Evolutionary conservation across 2,888 invertebrate genomes (phyloP), one percentile per base, ranked within the genome.

Genomic region (Caenorhabditis becei): DNA sequence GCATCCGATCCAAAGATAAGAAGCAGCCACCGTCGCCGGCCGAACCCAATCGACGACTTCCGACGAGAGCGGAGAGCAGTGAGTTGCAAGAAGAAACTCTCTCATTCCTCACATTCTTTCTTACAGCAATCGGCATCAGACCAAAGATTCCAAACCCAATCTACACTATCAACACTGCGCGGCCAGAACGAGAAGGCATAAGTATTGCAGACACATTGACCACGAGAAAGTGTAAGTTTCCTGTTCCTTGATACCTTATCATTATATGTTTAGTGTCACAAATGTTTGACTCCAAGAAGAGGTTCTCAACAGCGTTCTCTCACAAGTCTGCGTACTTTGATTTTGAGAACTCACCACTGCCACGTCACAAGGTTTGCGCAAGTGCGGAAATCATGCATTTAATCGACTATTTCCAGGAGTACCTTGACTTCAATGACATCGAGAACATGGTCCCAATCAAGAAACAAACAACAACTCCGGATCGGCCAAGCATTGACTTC

Each of bases 91-190:
- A 4, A 32, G 10, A 7, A 32, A 32, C 32, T 32, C 4, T 14
- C 1, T 26, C 14, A 59, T 18, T 11, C 3, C 10, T 59, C 11
- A 58, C 1, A 11, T 35, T 1, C 18, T 37, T 5, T 56, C 20
- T 41, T 75, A 20, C 49, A 77, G 80, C 77, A 5, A 77, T 79
- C 65, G 84, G 84, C 23, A 70, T 85, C 41, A 75, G 83, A 51
- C 84, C 84, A 1, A 83, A 85, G 54, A 83, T 85, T 41, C 79
- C 83, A 2, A 81, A 80, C n/a, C 84, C 84, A 26, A 85, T 85
- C 23, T 85, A 81, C 59, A 85, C 83, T 18, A 83, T 83, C 59
- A 67, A 83, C 32, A 59, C 83, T 1, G 67, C 63, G 8, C 79
- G 77, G 10, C 63, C 65, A 11, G 85, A 85, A 28, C 77, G 77